Percentiles rank a stretch among this genome's conserved stretches.
Conservation (phyloP, 2,113 vertebrate species). For the Rutilus rutilus region DNA sequence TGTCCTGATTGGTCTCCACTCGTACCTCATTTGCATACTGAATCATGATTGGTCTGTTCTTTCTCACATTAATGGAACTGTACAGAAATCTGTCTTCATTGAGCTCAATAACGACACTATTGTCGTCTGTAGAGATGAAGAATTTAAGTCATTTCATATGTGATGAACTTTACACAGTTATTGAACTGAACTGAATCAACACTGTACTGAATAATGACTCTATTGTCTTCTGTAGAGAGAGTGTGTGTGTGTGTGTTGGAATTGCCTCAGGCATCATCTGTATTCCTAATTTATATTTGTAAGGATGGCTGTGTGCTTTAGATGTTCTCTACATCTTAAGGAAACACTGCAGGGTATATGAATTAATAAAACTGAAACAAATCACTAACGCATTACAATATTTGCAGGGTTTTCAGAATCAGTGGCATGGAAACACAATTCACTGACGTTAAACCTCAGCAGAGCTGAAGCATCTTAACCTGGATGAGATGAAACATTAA, state of each 20-base stretch:
- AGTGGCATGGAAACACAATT: not conserved
- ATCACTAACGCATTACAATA: not conserved
- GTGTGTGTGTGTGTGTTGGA: not conserved
- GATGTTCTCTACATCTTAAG: slow-evolving; percentile 16
- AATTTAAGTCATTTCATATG: not conserved
- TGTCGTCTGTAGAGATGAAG: not conserved
- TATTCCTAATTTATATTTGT: not conserved
- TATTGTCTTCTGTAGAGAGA: no score
- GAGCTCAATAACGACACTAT: not conserved
- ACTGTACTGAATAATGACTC: no score
- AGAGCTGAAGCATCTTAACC: not conserved
- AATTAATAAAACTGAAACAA: not conserved
- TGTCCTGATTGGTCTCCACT: not conserved
- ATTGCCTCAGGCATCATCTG: not conserved
- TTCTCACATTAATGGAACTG: no score
- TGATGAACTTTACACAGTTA: not conserved
- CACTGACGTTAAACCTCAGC: not conserved
- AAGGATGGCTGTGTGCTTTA: not conserved
- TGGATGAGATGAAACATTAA: not conserved
- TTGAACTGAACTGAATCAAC: no score
- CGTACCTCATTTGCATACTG: no score
- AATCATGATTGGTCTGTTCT: no score
- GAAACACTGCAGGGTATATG: not conserved
- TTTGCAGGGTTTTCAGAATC: not conserved
- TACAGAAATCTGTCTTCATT: not conserved